Base-by-base conservation (phyloP, 2,888 invertebrate genomes). In the Polyommatus icarus region DNA sequence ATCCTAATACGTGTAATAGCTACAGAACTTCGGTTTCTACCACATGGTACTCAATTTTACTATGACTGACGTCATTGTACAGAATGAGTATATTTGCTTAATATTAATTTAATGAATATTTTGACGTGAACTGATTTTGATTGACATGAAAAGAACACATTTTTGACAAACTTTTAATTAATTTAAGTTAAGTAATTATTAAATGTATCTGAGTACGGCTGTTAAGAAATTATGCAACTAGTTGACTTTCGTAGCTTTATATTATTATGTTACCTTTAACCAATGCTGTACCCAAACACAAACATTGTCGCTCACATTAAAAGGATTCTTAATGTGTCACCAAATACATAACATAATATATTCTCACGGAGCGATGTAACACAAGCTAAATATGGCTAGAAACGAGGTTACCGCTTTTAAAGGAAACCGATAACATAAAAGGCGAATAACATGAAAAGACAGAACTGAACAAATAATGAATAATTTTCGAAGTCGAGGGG, bases 401-500 rank as follows among this genome's bases (percentile, higher is more conserved):
- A 61, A 61, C 24, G 61, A 61, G 24, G 24, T 61, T 61, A 61
- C 20, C 20, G 61, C 61, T 67, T 67, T 67, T 67, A 67, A 29
- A 67, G 67, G 4, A 67, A 67, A 32, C 29, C 67, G 18, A 6
- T 67, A 67, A 67, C 29, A 67, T 67, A 67, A 67, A 67, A 67
- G 67, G 67, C 67, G 67, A 67, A 67, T 67, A 18, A 32, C 67
- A 67, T 7, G 29, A 67, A 67, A 67, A 29, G 29, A 67, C 32
- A 67, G 29, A 67, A 67, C 67, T 67, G 67, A 67, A 67, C 67
- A 67, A 67, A 67, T 67, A 32, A 67, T 32, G 67, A 67, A 67
- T 67, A 67, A 67, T 67, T 67, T 67, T 67, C 67, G 32, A 32
- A 67, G 67, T 18, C 18, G 29, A 32, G 67, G 29, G 67, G 29